A percentile compares a stretch with the other conserved stretches of the same genome.
Evolutionary conservation across 2,888 invertebrate species (phyloP).

Genomic region (Malachius bipustulatus): DNA sequence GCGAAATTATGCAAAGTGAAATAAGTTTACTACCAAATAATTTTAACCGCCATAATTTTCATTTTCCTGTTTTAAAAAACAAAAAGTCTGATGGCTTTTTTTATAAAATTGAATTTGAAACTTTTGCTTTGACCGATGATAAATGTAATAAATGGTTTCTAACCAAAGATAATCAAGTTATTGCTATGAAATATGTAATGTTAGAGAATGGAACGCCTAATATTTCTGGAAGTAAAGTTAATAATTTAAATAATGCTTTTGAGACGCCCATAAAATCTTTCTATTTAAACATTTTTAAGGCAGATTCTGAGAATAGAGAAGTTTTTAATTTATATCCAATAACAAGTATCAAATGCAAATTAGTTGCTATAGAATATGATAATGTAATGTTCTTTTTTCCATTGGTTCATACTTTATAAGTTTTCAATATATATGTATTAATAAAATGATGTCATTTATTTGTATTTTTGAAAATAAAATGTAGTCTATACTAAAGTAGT

Average conservation of each 20-base stretch:
- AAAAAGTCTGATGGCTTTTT: slow-evolving; percentile 8
- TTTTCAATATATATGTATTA: no score
- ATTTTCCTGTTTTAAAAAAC: slow-evolving; percentile 10
- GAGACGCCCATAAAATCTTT: slow-evolving; percentile 15
- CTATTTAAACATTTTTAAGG: slow-evolving; percentile 16
- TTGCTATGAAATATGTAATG: slow-evolving; percentile 14
- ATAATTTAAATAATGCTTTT: slow-evolving; percentile 14
- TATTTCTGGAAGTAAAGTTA: slow-evolving; percentile 13
- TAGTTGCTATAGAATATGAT: no score
- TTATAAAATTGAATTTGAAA: slow-evolving; percentile 11
- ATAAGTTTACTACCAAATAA: not conserved
- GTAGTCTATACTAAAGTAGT: no score
- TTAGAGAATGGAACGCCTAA: slow-evolving; percentile 12
- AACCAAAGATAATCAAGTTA: slow-evolving; percentile 17
- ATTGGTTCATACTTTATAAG: no score
- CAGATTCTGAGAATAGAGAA: slow-evolving; percentile 12
- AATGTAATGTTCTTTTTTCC: no score
- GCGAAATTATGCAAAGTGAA: slow-evolving; percentile 15
- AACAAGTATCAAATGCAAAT: no score
- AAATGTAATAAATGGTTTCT: slow-evolving; percentile 19
- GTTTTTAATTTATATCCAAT: slow-evolving; percentile 13
- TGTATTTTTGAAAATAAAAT: no score
- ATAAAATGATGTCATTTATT: no score
- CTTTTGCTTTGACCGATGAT: slow-evolving; percentile 10
- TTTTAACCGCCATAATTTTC: slow-evolving; percentile 4